A percentile compares a stretch with the other conserved stretches of the same genome.
These are phyloP conservation scores for Pogonognathellus flavescens DNA, from an alignment of 1,140 invertebrate species.

Conservation along the genomic window DNA sequence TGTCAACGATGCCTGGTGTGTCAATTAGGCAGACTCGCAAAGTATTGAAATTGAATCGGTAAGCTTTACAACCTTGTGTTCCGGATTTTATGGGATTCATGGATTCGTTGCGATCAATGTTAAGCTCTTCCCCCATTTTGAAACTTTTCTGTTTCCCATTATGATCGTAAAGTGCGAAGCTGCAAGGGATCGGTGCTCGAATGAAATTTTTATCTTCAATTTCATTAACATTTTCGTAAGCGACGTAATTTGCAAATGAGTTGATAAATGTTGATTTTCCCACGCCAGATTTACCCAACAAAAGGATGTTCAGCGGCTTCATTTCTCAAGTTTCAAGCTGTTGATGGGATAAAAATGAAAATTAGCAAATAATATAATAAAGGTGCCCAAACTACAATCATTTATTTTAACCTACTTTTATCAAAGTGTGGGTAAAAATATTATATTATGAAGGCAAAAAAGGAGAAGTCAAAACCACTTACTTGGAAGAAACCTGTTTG, in stretches of 20 bases:
- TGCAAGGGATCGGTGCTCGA: background rate
- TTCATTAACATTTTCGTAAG: background rate
- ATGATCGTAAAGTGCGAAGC: slow-evolving; percentile 12
- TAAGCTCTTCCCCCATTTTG: slow-evolving; percentile 42
- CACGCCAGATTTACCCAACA: background rate
- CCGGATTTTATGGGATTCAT: background rate
- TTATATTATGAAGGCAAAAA: too few species aligned
- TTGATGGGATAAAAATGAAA: too few species aligned
- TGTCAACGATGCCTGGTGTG: slow-evolving; percentile 68
- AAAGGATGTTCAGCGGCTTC: background rate
- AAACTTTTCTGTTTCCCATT: slow-evolving; percentile 31
- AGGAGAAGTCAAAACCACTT: too few species aligned
- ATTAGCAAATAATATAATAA: too few species aligned
- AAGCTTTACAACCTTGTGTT: slow-evolving; percentile 45
- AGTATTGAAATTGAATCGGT: slow-evolving; percentile 49
- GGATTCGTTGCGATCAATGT: slow-evolving; percentile 10
- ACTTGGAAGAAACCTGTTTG: too few species aligned
- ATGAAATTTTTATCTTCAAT: background rate
- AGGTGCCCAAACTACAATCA: too few species aligned
- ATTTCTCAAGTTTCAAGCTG: too few species aligned
- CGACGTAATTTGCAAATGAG: background rate
- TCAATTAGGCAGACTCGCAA: slow-evolving; percentile 66
- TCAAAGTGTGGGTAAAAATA: too few species aligned
- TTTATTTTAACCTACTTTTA: too few species aligned
- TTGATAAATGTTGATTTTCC: background rate